These are phyloP conservation scores for Melanophora roralis DNA, from an alignment of 2,888 invertebrate genomes.

Conservation along the genomic window DNA sequence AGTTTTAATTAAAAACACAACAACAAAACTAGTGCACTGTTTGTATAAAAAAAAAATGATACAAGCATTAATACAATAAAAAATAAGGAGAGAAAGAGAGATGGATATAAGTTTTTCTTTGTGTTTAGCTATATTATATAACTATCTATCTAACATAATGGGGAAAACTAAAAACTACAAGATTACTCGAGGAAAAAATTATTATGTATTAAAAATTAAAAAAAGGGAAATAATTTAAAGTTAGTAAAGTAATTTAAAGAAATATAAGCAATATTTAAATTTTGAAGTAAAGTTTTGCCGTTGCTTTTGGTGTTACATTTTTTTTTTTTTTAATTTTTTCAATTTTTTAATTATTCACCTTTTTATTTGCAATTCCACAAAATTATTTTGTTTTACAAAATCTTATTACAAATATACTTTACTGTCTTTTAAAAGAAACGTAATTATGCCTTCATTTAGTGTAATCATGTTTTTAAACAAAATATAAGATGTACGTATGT, in stretches of 20 bases:
- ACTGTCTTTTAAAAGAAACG: background rate
- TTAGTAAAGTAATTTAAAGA: background rate
- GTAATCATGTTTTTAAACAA: background rate
- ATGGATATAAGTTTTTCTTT: background rate
- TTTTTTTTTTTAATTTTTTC: too few species aligned
- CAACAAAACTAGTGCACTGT: conserved; percentile 33
- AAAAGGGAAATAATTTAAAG: background rate
- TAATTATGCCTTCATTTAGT: background rate
- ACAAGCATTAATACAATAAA: conserved; percentile 59
- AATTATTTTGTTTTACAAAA: conserved; percentile 42
- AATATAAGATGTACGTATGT: too few species aligned
- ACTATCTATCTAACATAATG: background rate
- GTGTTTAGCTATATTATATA: too few species aligned
- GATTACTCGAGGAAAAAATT: background rate
- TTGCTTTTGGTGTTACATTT: background rate
- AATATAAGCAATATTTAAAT: background rate
- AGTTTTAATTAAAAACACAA: background rate
- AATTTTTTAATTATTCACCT: background rate
- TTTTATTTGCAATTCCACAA: conserved; percentile 5
- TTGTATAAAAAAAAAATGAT: conserved; percentile 49
- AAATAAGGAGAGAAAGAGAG: background rate
- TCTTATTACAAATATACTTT: background rate
- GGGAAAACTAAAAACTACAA: background rate
- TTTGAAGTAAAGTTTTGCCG: background rate
- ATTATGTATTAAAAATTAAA: background rate